Percentiles rank a stretch among this genome's conserved stretches.
These are phyloP conservation scores for Diceros bicornis DNA, from an alignment of 2,797 vertebrate genomes.

Conservation along the genomic window DNA sequence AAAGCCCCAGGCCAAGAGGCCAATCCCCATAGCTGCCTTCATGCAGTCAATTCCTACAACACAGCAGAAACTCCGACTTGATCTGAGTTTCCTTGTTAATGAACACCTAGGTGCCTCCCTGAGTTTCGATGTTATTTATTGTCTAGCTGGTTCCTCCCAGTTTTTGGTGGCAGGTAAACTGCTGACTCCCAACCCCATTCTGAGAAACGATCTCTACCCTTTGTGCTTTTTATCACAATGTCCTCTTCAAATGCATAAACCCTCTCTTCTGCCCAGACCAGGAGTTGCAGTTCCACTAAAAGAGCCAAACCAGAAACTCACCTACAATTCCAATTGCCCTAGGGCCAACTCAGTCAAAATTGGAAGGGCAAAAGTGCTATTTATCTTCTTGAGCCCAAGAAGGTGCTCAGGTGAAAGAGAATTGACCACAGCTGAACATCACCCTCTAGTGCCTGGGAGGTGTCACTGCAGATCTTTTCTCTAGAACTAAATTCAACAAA, in stretches of 20 bases:
- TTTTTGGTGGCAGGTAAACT: constrained; percentile 28
- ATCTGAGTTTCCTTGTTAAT: neutral
- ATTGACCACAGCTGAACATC: constrained; percentile 62
- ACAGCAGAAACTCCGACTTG: neutral
- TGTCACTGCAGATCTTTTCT: constrained; percentile 71
- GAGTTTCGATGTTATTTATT: neutral
- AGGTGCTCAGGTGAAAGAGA: constrained; percentile 63
- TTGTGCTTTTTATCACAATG: constrained; percentile 54
- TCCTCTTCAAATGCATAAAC: constrained; percentile 60
- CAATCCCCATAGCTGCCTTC: constrained; percentile 1
- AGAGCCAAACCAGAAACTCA: constrained; percentile 76
- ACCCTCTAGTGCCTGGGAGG: constrained; percentile 82
- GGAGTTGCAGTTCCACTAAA: constrained; percentile 69
- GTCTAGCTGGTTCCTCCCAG: neutral
- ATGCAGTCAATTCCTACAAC: neutral
- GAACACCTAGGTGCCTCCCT: neutral
- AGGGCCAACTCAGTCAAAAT: neutral
- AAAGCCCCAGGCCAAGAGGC: neutral
- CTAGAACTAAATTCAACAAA: constrained; percentile 54
- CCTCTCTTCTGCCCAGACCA: constrained; percentile 63
- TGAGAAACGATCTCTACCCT: constrained; percentile 53
- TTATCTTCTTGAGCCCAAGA: constrained; percentile 31
- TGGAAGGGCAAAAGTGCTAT: constrained; percentile 69
- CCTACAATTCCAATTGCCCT: constrained; percentile 62
- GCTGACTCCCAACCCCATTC: constrained; percentile 39